Evolutionary conservation across 1,140 invertebrate species (phyloP).

Genomic region (Colletes gigas): DNA sequence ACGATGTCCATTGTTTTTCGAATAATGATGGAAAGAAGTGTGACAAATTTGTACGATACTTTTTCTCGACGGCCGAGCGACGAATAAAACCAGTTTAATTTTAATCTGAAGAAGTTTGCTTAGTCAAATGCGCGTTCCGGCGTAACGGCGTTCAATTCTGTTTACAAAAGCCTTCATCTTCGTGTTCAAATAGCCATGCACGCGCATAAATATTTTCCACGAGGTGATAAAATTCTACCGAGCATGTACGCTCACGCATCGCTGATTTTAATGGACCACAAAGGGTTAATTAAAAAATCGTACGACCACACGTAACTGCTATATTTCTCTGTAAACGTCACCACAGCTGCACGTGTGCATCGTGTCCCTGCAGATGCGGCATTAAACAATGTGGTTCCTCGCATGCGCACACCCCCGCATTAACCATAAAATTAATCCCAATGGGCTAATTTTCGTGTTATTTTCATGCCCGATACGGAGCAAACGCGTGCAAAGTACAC

Average conservation of each 20-base stretch:
- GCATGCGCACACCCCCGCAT: constrained; percentile 23
- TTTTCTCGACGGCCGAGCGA: too few species aligned
- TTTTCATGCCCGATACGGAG: constrained; percentile 20
- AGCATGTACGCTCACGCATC: constrained; percentile 3
- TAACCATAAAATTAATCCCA: constrained; percentile 57
- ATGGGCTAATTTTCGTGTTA: constrained; percentile 57
- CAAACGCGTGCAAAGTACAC: constrained; percentile 20
- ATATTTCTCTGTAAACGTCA: constrained; percentile 49
- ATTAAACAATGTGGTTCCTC: constrained; percentile 52
- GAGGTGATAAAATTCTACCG: constrained; percentile 32
- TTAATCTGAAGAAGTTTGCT: too few species aligned
- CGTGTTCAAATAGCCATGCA: not conserved
- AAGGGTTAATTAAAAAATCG: constrained; percentile 65
- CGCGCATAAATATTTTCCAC: constrained; percentile 26
- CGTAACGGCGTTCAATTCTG: not conserved
- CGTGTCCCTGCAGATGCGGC: constrained; percentile 8
- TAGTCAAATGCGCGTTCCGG: too few species aligned
- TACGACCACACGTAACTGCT: constrained; percentile 4
- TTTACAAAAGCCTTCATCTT: not conserved
- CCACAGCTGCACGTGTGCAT: constrained; percentile 37
- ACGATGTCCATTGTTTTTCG: too few species aligned
- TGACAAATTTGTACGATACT: too few species aligned
- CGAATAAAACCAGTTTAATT: too few species aligned
- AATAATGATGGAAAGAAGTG: too few species aligned
- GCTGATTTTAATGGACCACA: constrained; percentile 49